Percentiles rank a stretch among this genome's conserved stretches.
Conservation (phyloP, 1,140 invertebrate species). For the Brachionus paranguensis region DNA sequence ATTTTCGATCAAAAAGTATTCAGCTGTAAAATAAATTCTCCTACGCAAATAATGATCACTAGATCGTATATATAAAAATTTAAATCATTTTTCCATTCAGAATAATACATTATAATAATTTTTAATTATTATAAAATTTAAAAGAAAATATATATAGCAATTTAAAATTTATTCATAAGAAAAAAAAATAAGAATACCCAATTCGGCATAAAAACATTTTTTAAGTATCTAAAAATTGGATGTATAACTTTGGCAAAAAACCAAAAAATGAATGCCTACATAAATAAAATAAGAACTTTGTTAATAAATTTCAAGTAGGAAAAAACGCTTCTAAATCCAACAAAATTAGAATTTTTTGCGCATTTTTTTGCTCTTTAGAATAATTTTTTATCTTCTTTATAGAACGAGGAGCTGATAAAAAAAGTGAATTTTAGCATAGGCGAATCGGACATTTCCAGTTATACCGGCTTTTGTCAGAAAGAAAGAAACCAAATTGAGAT, state of each 20-base stretch:
- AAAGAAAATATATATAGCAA: too few species aligned
- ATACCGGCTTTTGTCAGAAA: conserved; percentile 6
- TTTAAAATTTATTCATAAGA: not conserved
- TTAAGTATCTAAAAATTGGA: not conserved
- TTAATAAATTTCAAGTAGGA: not conserved
- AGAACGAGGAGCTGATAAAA: not conserved
- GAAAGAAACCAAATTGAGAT: conserved; percentile 3
- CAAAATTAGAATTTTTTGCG: not conserved
- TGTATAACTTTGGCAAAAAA: not conserved
- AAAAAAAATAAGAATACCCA: not conserved
- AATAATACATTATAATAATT: too few species aligned
- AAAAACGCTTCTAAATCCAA: not conserved
- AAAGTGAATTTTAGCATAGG: not conserved
- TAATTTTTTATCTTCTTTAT: not conserved
- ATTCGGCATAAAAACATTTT: not conserved
- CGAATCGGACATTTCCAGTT: not conserved
- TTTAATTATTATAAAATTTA: too few species aligned
- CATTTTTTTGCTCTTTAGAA: not conserved
- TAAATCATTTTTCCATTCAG: too few species aligned
- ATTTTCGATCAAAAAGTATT: too few species aligned
- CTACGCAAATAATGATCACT: too few species aligned
- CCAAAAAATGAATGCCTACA: not conserved
- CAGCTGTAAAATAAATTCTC: too few species aligned
- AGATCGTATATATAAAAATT: too few species aligned
- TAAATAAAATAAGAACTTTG: not conserved